Conservation (phyloP, 2,888 invertebrate species). For the Drosophila prolongata region DNA sequence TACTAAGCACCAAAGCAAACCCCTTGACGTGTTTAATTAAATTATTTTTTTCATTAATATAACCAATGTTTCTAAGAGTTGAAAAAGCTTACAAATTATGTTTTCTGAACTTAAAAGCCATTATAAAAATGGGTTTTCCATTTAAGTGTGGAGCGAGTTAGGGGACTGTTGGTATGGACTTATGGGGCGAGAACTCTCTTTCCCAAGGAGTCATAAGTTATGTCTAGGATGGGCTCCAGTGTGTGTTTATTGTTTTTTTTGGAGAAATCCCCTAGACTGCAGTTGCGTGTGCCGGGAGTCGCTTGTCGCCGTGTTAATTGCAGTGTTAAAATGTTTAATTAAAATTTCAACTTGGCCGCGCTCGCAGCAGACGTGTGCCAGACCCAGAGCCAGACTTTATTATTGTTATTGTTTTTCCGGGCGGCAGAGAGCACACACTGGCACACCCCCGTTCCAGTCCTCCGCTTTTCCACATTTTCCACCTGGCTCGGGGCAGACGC, state of each 20-base stretch:
- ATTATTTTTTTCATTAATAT: too few species aligned
- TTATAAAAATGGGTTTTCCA: neutral
- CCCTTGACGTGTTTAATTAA: too few species aligned
- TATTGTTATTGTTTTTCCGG: slow-evolving; percentile 37
- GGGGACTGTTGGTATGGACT: neutral
- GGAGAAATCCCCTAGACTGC: slow-evolving; percentile 21
- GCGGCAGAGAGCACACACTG: slow-evolving; percentile 30
- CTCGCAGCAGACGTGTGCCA: slow-evolving; percentile 62
- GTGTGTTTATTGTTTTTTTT: slow-evolving; percentile 1
- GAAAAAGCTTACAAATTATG: too few species aligned
- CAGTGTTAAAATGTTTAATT: slow-evolving; percentile 78
- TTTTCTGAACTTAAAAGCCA: neutral
- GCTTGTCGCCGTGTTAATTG: slow-evolving; percentile 64
- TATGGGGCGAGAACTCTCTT: neutral
- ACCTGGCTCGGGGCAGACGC: slow-evolving; percentile 40
- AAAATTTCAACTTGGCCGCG: slow-evolving; percentile 73
- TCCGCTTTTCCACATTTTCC: slow-evolving; percentile 27
- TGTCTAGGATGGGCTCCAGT: slow-evolving; percentile 12
- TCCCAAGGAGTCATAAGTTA: slow-evolving; percentile 25
- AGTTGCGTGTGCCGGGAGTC: slow-evolving; percentile 25
- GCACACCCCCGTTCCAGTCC: slow-evolving; percentile 2
- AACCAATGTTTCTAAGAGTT: too few species aligned
- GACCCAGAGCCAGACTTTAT: slow-evolving; percentile 43
- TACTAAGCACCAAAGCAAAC: too few species aligned
- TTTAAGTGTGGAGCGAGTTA: neutral